These are phyloP conservation scores for Matsumurasca onukii DNA, from an alignment of 1,140 invertebrate genomes.

Conservation along the genomic window DNA sequence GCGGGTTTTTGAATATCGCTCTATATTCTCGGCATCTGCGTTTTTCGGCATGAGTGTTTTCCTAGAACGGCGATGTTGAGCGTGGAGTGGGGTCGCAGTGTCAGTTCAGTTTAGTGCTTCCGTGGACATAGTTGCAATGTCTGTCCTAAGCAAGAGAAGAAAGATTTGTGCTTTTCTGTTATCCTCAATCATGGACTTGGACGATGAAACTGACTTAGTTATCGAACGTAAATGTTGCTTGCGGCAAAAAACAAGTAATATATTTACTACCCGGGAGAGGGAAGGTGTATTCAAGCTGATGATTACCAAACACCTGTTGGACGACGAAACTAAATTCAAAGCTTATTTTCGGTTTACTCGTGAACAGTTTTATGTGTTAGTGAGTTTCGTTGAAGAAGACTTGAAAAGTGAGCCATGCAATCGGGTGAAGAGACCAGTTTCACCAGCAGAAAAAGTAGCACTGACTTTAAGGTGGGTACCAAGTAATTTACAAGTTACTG, in stretches of 20 bases:
- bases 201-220: neutral
- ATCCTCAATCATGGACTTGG: neutral
- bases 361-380: conserved; percentile 4
- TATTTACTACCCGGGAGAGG: neutral
- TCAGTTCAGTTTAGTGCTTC: neutral
- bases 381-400: conserved; percentile 7
- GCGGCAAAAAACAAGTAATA: conserved; percentile 13
- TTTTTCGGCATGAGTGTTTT: conserved; percentile 8
- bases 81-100: neutral
- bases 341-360: neutral
- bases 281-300: conserved; percentile 3
- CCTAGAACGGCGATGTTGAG: neutral
- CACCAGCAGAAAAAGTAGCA: conserved; percentile 6
- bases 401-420: conserved; percentile 1
- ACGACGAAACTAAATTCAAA: conserved; percentile 3
- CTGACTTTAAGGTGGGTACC: neutral
- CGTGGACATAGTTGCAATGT: neutral
- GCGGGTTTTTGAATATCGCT: neutral
- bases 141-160: neutral
- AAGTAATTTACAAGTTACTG: neutral
- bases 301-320: neutral
- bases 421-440: conserved; percentile 5
- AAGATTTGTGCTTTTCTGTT: neutral
- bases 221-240: neutral
- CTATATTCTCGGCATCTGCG: neutral